These are phyloP conservation scores for Mormoops blainvillei DNA, from an alignment of 2,113 vertebrate species.

Conservation along the genomic window DNA sequence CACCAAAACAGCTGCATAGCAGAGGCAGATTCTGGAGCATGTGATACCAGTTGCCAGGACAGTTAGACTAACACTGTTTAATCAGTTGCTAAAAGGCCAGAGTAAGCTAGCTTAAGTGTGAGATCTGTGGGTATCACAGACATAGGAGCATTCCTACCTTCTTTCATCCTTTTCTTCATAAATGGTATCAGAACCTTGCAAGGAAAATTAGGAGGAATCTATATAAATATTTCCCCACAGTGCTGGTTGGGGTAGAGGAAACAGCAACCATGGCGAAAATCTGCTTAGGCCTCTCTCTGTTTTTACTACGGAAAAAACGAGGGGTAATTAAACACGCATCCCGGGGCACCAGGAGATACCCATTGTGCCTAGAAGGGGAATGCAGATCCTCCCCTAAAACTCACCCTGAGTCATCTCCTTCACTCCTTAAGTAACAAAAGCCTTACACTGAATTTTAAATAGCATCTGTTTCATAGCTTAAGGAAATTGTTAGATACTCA, in stretches of 20 bases:
- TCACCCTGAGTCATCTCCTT: background rate
- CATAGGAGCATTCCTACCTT: background rate
- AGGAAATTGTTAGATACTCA: background rate
- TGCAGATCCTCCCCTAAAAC: background rate
- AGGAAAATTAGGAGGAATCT: background rate
- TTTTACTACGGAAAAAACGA: background rate
- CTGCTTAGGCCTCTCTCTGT: background rate
- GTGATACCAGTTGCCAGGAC: background rate
- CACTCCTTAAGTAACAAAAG: background rate
- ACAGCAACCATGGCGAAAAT: background rate
- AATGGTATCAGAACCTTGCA: background rate
- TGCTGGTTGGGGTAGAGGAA: background rate
- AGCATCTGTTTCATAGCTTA: background rate
- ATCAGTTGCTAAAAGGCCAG: background rate
- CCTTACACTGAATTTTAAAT: background rate
- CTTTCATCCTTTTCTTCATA: background rate
- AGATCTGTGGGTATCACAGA: background rate
- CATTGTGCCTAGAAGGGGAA: background rate
- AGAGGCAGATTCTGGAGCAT: background rate
- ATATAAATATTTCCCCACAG: background rate
- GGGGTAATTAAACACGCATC: background rate
- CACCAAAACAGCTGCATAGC: background rate
- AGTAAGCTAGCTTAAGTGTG: background rate
- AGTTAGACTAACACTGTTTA: background rate
- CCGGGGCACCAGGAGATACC: background rate